Conservation (phyloP, 2,888 invertebrate genomes). For the Drosophila merina region DNA sequence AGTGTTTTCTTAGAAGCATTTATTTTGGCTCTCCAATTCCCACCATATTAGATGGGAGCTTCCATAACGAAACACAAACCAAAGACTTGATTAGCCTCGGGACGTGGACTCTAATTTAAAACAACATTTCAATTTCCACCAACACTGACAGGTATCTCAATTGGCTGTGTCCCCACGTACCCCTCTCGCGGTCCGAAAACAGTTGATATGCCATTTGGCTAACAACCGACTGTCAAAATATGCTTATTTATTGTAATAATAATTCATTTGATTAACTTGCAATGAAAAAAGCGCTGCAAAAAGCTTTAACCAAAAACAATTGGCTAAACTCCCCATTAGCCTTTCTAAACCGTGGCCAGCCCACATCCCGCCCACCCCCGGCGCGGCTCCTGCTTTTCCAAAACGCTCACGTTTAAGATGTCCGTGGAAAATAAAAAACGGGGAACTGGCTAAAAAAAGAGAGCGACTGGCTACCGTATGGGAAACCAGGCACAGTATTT, state of each 20-base stretch:
- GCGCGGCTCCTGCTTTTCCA: constrained; percentile 13
- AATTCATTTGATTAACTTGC: constrained; percentile 75
- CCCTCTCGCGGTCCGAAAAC: not conserved
- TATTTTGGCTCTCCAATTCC: constrained; percentile 14
- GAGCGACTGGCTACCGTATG: constrained; percentile 40
- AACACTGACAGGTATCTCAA: constrained; percentile 48
- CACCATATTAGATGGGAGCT: constrained; percentile 29
- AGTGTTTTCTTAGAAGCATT: not conserved
- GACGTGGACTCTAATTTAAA: constrained; percentile 36
- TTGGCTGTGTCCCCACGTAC: constrained; percentile 10
- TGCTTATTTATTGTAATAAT: constrained; percentile 77
- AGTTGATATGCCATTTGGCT: constrained; percentile 63
- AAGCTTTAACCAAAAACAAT: constrained; percentile 36
- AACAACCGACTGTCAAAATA: constrained; percentile 72
- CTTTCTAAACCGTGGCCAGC: constrained; percentile 66
- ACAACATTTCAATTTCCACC: constrained; percentile 40
- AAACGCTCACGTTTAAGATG: constrained; percentile 74
- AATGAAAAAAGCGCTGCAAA: constrained; percentile 24
- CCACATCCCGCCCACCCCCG: constrained; percentile 19
- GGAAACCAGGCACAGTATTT: constrained; percentile 4
- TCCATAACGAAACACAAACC: not conserved
- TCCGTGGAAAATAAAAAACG: constrained; percentile 45
- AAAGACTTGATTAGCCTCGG: constrained; percentile 32
- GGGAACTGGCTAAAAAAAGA: constrained; percentile 10
- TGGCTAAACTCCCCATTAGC: constrained; percentile 77